Percentiles rank a stretch among this genome's conserved stretches.
Evolutionary conservation across 2,888 invertebrate genomes (phyloP).

Genomic region (Lomographa bimaculata): DNA sequence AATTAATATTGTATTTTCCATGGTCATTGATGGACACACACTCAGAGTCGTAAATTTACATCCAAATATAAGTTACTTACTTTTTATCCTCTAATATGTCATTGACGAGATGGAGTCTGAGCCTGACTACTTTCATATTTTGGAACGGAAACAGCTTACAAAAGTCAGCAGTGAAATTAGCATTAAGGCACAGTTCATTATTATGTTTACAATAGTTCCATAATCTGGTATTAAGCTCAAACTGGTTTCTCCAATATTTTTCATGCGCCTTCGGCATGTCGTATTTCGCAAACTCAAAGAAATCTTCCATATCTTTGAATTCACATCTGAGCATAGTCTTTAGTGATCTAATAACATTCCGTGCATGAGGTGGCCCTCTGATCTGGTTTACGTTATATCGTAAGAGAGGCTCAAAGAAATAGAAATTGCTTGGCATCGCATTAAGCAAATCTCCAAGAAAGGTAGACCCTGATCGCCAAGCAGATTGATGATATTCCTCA

Average conservation of each 20-base stretch:
- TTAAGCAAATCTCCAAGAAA: conserved; percentile 94
- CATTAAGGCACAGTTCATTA: conserved; percentile 74
- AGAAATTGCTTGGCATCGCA: conserved; percentile 93
- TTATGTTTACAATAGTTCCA: conserved; percentile 90
- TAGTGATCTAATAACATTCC: conserved; percentile 86
- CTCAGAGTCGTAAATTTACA: background rate
- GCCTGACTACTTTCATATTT: conserved; percentile 93
- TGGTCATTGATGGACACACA: no score
- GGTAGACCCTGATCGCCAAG: conserved; percentile 95
- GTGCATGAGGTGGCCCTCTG: conserved; percentile 88
- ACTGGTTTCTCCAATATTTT: conserved; percentile 84
- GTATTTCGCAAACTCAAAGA: conserved; percentile 90
- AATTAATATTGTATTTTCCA: no score
- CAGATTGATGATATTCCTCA: conserved; percentile 90
- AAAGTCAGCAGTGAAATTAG: conserved; percentile 88
- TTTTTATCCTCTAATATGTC: conserved; percentile 87
- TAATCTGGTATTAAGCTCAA: conserved; percentile 92
- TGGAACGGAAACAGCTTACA: conserved; percentile 94
- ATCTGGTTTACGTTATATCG: conserved; percentile 93
- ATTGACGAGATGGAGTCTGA: conserved; percentile 89
- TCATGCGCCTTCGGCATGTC: no score
- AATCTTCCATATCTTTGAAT: conserved; percentile 88
- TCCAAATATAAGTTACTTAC: conserved; percentile 71
- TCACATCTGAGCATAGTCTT: conserved; percentile 90
- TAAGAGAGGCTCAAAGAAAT: conserved; percentile 94